Base-by-base conservation (phyloP, 2,888 invertebrate genomes). In the Chouioia cunea region DNA sequence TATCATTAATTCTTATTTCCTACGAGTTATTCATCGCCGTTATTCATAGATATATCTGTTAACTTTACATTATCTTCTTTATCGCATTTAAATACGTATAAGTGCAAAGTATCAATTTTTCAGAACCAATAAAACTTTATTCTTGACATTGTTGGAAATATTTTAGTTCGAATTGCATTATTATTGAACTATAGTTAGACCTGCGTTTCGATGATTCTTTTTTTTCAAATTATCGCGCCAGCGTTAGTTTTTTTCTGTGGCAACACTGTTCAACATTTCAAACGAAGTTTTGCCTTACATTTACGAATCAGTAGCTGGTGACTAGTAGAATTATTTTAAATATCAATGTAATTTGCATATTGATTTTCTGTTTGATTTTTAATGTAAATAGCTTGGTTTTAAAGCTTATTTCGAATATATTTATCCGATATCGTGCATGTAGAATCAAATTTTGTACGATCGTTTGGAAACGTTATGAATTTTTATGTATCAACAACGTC, bases 311-410 rank as follows among this genome's bases (percentile, higher is more conserved):
- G 18, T 48, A 16, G 58, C 57, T 48, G 44, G 56, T 66, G 56
- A 58, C 48, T 53, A 60, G 57, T 65, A 62, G 62, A 65, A 69
- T 65, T 64, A 72, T 69, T 72, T 65, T 72, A 68, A 72, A 72
- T 72, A 65, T 54, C 72, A 73, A 47, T 63, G 56, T 65, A 65
- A 73, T 73, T 73, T 69, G 22, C 68, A 68, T 60, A 68, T 72
- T 64, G 71, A 65, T 71, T 67, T 52, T 68, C 67, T 50, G 48
- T 58, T 64, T 22, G 44, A 27, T 48, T 44, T 64, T 43, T 57
- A 23, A 57, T 18, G 53, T 27, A 36, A 36, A 36, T 36, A 36
- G 36, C 16, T 53, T 46, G 6, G 23, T 59, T 54, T 53, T 53
- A 12, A 23, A 50, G 4, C 44, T 53, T 62, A 46, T 43, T 10